Evolutionary conservation across 2,113 vertebrate species (phyloP).

Genomic region (Heterochromis multidens): DNA sequence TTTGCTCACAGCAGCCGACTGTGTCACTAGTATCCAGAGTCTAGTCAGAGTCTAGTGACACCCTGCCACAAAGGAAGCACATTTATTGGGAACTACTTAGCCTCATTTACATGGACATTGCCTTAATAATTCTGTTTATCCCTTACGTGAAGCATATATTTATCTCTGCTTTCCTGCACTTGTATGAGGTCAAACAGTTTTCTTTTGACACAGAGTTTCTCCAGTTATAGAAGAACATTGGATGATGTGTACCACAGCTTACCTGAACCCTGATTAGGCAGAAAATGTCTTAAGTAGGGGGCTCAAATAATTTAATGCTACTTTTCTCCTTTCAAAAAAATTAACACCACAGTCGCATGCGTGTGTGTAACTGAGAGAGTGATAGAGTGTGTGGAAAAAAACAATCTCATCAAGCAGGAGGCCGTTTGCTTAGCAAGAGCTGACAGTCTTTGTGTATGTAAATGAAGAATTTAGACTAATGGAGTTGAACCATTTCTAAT

Average conservation of each 20-base stretch:
- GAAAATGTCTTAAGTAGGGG: constrained; percentile 64
- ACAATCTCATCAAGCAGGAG: constrained; percentile 80
- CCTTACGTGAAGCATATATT: neutral
- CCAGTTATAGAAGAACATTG: constrained; percentile 31
- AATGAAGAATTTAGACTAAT: constrained; percentile 99
- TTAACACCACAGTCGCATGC: constrained; percentile 51
- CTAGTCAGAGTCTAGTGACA: constrained; percentile 34
- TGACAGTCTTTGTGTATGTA: constrained; percentile 99
- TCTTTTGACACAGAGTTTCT: constrained; percentile 15
- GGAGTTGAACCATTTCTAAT: constrained; percentile 99
- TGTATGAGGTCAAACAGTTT: constrained; percentile 25
- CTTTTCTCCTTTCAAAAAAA: constrained; percentile 77
- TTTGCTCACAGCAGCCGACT: constrained; percentile 36
- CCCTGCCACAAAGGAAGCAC: constrained; percentile 37
- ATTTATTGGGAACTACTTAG: constrained; percentile 46
- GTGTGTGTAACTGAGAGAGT: constrained; percentile 58
- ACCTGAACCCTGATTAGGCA: constrained; percentile 64
- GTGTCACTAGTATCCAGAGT: constrained; percentile 28
- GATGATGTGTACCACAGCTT: constrained; percentile 24
- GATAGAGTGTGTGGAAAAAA: constrained; percentile 75
- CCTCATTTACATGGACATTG: constrained; percentile 16
- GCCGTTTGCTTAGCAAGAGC: constrained; percentile 88
- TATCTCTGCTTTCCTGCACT: neutral
- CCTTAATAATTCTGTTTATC: constrained; percentile 27
- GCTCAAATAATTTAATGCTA: constrained; percentile 77